Conservation (phyloP, 2,113 vertebrate species). For the Theropithecus gelada region DNA sequence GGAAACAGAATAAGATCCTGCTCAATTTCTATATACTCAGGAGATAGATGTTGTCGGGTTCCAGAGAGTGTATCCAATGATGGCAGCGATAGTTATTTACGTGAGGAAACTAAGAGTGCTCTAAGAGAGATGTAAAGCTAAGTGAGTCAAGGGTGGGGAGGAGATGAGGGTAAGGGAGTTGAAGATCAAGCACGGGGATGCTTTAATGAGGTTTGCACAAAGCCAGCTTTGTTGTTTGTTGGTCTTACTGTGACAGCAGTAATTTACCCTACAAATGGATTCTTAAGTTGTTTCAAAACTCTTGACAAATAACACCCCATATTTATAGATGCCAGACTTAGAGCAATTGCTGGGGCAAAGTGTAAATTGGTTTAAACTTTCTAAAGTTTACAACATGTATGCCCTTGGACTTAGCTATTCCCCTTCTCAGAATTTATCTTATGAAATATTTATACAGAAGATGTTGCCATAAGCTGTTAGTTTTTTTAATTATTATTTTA, state of each 20-base stretch:
- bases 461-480: background rate
- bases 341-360: background rate
- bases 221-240: background rate
- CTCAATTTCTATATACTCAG: background rate
- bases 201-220: background rate
- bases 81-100: too few species aligned
- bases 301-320: background rate
- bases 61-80: too few species aligned
- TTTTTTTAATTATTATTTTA: too few species aligned
- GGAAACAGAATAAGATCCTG: background rate
- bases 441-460: background rate
- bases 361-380: constrained; percentile 1
- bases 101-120: background rate
- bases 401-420: background rate
- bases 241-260: background rate
- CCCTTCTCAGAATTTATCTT: background rate
- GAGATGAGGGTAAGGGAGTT: fast-evolving
- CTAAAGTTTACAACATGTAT: background rate
- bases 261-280: background rate
- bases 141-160: background rate
- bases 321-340: background rate
- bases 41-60: background rate
- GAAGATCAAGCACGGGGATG: background rate
- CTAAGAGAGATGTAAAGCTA: background rate
- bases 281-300: constrained; percentile 17